These are phyloP conservation scores for Crocidura indochinensis DNA, from an alignment of 2,797 vertebrate genomes.

Conservation along the genomic window DNA sequence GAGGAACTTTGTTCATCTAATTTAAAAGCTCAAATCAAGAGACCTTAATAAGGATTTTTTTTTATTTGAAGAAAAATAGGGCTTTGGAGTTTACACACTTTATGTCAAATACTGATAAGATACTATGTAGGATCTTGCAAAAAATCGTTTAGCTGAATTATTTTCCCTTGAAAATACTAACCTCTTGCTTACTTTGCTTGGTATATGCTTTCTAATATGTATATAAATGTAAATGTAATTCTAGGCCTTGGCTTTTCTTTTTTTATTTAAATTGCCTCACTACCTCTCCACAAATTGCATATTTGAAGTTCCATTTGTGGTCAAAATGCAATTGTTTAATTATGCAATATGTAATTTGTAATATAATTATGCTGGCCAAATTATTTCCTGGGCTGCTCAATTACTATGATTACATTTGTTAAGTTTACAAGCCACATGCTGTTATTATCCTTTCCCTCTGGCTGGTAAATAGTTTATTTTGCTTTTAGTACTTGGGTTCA, in stretches of 20 bases:
- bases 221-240: slow-evolving; percentile 67
- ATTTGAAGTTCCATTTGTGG: slow-evolving; percentile 84
- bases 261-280: slow-evolving; percentile 77
- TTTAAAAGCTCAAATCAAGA: slow-evolving; percentile 52
- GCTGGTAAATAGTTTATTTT: slow-evolving; percentile 86
- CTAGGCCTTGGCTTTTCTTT: slow-evolving; percentile 67
- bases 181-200: slow-evolving; percentile 61
- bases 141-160: slow-evolving; percentile 3
- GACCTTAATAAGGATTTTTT: not conserved
- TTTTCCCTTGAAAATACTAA: slow-evolving; percentile 35
- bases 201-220: slow-evolving; percentile 29
- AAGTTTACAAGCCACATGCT: slow-evolving; percentile 87
- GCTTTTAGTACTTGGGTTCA: slow-evolving; percentile 84
- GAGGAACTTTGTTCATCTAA: slow-evolving; percentile 26
- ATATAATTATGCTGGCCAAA: slow-evolving; percentile 86
- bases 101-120: slow-evolving; percentile 14
- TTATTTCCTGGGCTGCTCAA: slow-evolving; percentile 88
- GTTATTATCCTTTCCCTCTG: slow-evolving; percentile 82
- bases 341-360: slow-evolving; percentile 86
- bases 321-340: slow-evolving; percentile 86
- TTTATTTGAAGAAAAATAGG: slow-evolving; percentile 11
- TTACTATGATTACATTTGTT: slow-evolving; percentile 88
- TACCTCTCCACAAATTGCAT: slow-evolving; percentile 83
- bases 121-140: slow-evolving; percentile 16
- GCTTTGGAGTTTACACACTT: not conserved